phyloP scores from a whole-genome alignment of 1,140 invertebrate genomes.

The Sinella curviseta region DNA sequence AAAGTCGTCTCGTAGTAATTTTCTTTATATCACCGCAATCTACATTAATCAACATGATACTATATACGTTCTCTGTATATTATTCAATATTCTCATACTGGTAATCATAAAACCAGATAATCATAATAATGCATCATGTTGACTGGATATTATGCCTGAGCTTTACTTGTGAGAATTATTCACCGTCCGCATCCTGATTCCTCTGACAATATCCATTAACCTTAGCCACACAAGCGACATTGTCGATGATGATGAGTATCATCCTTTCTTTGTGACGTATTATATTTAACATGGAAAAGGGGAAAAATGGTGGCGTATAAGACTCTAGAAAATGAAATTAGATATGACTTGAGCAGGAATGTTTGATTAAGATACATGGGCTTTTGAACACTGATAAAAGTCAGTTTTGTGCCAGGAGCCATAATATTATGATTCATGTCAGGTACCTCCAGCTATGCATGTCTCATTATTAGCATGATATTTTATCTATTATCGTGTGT shows the following conservation, averaged over 20 bases:
- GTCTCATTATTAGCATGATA: too few species aligned
- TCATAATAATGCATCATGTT: too few species aligned
- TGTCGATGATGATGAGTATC: not conserved
- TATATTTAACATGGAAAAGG: not conserved
- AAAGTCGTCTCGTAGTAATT: too few species aligned
- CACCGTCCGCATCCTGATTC: constrained; percentile 5
- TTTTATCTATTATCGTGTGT: too few species aligned
- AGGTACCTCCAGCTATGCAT: too few species aligned
- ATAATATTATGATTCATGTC: not conserved
- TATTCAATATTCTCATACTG: too few species aligned
- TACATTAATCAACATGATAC: too few species aligned
- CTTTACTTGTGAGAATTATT: constrained; percentile 15
- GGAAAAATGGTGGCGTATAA: too few species aligned
- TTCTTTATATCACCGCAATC: too few species aligned
- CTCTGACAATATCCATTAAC: constrained; percentile 20
- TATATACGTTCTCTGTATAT: too few species aligned
- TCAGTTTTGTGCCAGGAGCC: not conserved
- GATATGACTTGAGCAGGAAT: not conserved
- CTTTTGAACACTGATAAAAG: constrained; percentile 24
- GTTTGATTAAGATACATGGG: constrained; percentile 25
- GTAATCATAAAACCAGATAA: too few species aligned
- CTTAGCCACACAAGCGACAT: not conserved
- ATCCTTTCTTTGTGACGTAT: not conserved
- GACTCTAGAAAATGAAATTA: not conserved
- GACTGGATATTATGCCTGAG: too few species aligned